A percentile compares a stretch with the other conserved stretches of the same genome.
phyloP scores from a whole-genome alignment of 30 jellyfish, hydroid and myxozoan species.

The Chironex yamaguchii region DNA sequence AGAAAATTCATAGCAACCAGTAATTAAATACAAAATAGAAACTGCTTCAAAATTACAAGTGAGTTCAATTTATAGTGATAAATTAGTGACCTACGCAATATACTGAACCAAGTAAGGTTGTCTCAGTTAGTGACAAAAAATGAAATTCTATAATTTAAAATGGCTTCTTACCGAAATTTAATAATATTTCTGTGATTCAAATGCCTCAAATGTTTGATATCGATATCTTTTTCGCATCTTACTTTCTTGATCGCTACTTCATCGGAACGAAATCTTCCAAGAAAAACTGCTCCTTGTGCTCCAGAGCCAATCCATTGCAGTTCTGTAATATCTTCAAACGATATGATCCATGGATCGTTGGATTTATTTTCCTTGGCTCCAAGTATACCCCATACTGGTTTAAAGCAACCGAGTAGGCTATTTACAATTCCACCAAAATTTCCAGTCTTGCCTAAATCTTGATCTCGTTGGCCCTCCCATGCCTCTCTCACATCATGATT shows the following conservation, averaged over 20 bases:
- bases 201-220: constrained; percentile 80
- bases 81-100: no score
- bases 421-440: not conserved
- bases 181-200: constrained; percentile 91
- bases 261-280: constrained; percentile 78
- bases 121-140: no score
- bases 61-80: no score
- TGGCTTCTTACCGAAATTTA: constrained; percentile 93
- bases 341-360: constrained; percentile 87
- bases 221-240: constrained; percentile 78
- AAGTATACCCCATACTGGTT: constrained; percentile 75
- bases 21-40: no score
- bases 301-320: constrained; percentile 97
- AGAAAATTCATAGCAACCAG: no score
- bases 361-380: constrained; percentile 14
- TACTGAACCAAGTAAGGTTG: no score
- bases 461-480: not conserved
- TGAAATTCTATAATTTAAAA: no score
- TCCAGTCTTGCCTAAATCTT: not conserved
- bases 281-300: constrained; percentile 99
- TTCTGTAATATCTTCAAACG: constrained; percentile 88
- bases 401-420: constrained; percentile 52
- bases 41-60: no score
- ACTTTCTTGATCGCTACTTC: constrained; percentile 98
- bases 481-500: not conserved